Conservation (phyloP, 2,797 vertebrate species). For the Tapera naevia region DNA sequence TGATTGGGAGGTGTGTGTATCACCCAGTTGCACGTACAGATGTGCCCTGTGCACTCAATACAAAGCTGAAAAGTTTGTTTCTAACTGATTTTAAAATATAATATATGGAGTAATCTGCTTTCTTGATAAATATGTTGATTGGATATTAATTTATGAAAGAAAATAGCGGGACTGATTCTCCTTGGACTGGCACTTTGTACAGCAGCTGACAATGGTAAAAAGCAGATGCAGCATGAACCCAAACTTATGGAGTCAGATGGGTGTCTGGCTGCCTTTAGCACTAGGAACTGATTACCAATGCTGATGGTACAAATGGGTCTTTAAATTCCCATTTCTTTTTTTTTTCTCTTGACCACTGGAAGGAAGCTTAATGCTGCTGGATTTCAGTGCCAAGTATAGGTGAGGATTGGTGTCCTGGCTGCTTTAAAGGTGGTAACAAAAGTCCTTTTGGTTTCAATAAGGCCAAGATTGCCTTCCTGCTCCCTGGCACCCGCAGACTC, state of each 20-base stretch:
- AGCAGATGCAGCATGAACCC: background rate
- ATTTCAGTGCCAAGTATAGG: background rate
- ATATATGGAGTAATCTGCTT: constrained; percentile 2
- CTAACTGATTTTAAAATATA: background rate
- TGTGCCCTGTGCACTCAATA: background rate
- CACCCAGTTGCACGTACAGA: background rate
- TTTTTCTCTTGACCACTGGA: background rate
- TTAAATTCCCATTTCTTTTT: background rate
- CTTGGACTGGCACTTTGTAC: constrained; percentile 16
- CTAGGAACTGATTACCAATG: background rate
- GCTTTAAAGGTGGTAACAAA: background rate
- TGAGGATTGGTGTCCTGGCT: background rate
- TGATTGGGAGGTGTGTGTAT: background rate
- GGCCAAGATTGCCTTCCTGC: background rate
- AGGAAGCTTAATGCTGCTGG: background rate
- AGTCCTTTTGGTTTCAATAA: background rate
- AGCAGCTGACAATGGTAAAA: background rate
- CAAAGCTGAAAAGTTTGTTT: background rate
- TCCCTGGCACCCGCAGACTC: background rate
- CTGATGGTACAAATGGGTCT: background rate
- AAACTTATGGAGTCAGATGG: background rate
- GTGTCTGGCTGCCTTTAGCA: background rate
- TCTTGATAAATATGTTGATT: constrained; percentile 53
- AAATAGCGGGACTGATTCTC: constrained; percentile 45
- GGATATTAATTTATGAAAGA: constrained; percentile 69